Percentiles rank a stretch among this genome's conserved stretches.
These are phyloP conservation scores for Chrysotoxum bicinctum DNA, from an alignment of 2,888 invertebrate genomes.

Conservation along the genomic window DNA sequence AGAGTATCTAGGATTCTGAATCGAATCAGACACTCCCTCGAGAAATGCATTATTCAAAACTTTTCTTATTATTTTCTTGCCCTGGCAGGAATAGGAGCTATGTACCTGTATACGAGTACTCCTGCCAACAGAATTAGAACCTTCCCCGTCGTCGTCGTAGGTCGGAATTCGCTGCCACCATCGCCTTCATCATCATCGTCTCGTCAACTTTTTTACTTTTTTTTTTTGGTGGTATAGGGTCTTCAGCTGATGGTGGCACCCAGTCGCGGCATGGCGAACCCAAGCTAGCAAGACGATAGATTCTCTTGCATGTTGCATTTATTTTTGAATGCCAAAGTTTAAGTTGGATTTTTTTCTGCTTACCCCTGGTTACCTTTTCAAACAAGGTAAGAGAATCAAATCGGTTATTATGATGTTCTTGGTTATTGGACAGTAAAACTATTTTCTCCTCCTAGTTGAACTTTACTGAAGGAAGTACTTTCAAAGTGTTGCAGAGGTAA, in stretches of 20 bases:
- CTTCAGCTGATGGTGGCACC: constrained; percentile 4
- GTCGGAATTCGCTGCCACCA: neutral
- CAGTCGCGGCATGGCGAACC: neutral
- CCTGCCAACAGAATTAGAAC: constrained; percentile 1
- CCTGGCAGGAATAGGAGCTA: constrained; percentile 21
- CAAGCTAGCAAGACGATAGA: neutral
- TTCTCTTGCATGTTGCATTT: constrained; percentile 51
- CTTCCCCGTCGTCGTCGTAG: neutral
- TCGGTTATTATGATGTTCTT: constrained; percentile 31
- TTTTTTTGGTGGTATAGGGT: constrained; percentile 9
- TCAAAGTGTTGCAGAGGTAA: neutral
- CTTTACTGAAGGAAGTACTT: constrained; percentile 2
- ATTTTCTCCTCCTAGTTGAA: constrained; percentile 29
- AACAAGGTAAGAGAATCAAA: constrained; percentile 27
- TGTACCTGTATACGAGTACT: too few species aligned
- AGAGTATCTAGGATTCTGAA: constrained; percentile 36
- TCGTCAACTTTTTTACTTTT: constrained; percentile 11
- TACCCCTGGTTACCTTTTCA: neutral
- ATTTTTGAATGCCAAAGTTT: constrained; percentile 47
- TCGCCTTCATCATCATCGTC: neutral
- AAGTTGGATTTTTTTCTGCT: neutral
- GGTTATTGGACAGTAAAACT: constrained; percentile 10
- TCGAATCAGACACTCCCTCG: constrained; percentile 66
- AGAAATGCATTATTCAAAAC: constrained; percentile 72
- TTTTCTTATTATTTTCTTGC: constrained; percentile 70